A percentile compares a stretch with the other conserved stretches of the same genome.
phyloP scores from a whole-genome alignment of 2,797 vertebrate genomes.

The Sphenopsis melanotis region DNA sequence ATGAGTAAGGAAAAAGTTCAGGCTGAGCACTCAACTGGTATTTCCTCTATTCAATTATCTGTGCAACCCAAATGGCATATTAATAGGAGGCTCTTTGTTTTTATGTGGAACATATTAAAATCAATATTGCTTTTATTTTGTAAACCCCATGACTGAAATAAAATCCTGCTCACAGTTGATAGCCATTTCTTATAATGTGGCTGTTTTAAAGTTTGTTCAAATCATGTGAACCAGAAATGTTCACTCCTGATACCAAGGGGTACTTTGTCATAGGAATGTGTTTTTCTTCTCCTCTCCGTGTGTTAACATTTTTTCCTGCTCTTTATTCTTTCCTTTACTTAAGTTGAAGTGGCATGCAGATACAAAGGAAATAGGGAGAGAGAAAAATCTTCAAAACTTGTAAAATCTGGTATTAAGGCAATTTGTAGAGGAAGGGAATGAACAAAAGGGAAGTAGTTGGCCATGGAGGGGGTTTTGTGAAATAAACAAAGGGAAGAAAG shows the following conservation, averaged over 20 bases:
- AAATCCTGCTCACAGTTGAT: conserved; percentile 14
- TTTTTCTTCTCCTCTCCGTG: neutral
- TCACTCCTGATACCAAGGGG: neutral
- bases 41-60: conserved; percentile 25
- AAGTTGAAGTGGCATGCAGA: neutral
- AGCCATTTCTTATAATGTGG: neutral
- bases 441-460: neutral
- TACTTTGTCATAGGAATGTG: neutral
- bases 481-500: neutral
- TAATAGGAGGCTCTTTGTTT: neutral
- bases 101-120: neutral
- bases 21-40: neutral
- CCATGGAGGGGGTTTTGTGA: neutral
- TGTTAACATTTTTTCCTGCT: neutral
- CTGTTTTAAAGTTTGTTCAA: neutral
- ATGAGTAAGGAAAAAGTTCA: neutral
- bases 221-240: neutral
- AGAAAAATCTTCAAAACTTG: neutral
- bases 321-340: neutral
- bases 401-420: neutral
- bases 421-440: neutral
- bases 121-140: neutral
- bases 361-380: neutral
- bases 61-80: conserved; percentile 9
- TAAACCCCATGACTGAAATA: conserved; percentile 32